Evolutionary conservation across 2,888 invertebrate genomes (phyloP).

Genomic region (Tortricodes alternella): DNA sequence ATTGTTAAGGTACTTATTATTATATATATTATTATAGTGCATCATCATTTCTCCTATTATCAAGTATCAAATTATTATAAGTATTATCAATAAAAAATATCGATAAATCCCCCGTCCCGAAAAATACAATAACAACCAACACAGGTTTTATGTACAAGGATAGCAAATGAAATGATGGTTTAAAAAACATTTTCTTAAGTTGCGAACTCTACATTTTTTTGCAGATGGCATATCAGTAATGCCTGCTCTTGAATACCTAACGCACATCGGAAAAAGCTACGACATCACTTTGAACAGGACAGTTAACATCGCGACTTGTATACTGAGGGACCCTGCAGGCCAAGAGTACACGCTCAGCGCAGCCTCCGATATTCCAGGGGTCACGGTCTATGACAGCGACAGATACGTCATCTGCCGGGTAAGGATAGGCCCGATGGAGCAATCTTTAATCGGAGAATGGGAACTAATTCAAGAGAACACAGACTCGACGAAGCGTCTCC

Average conservation of each 20-base stretch:
- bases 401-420: constrained; percentile 25
- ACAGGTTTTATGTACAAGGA: too few relatives aligned
- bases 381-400: constrained; percentile 6
- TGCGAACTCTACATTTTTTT: too few relatives aligned
- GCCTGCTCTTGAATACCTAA: constrained; percentile 23
- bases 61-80: not conserved
- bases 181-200: not conserved
- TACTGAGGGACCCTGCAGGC: constrained; percentile 10
- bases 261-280: constrained; percentile 18
- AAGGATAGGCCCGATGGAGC: constrained; percentile 27
- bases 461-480: constrained; percentile 21
- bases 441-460: constrained; percentile 25
- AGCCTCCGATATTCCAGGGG: constrained; percentile 11
- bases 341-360: constrained; percentile 9
- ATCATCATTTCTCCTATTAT: too few relatives aligned
- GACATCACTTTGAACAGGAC: constrained; percentile 28
- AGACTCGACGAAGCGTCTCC: constrained; percentile 10
- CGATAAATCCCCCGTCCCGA: too few relatives aligned
- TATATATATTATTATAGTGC: too few relatives aligned
- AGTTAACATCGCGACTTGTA: constrained; percentile 12
- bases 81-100: too few relatives aligned
- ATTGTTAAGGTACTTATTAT: too few relatives aligned
- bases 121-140: too few relatives aligned
- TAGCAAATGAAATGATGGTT: too few relatives aligned
- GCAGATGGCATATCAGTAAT: constrained; percentile 15